Base-by-base conservation (phyloP, 2,797 vertebrate species). In the Anisognathus igniventris region DNA sequence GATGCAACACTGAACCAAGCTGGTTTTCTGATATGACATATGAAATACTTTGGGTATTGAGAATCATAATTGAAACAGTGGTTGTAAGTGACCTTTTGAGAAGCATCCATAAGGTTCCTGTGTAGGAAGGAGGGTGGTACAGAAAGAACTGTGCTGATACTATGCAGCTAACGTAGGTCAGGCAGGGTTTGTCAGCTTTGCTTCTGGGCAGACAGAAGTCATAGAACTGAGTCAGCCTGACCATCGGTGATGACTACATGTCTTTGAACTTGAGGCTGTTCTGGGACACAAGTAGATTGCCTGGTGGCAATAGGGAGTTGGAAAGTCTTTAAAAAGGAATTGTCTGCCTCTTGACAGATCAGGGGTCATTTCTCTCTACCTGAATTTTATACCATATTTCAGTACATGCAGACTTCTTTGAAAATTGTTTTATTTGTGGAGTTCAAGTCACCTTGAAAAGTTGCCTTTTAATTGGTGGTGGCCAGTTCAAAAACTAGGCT, bases 241-340 rank as follows among this genome's bases (percentile, higher is more conserved):
- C 23, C 11, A 7, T 35, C 0, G 0, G 13, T 12, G 27, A 16
- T 80, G 37, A 42, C 22, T 30, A 1, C 14, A 2, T 16, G 31
- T 15, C 57, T 53, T 31, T 56, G 53, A 77, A 48, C 7, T 20
- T 74, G 21, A 5, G 13, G 16, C 23, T 60, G 4, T 40, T 62
- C 24, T 64, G 40, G 33, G 23, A 33, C 6, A 3, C 31, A 35
- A 12, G 48, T 7, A 70, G 16, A 24, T 74, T 56, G 47, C 35
- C 14, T 31, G 16, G 22, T 70, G 44, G 31, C 2, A 8, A 54
- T 24, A 40, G 14, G 30, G 27, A 68, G 31, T 74, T 77, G 66
- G 12, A 50, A 54, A 44, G 22, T 1, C 15, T 61, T 67, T 30
- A 17, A 35, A 89, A 92, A 57, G 30, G 17, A 33, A 14, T 53